Evolutionary conservation across 2,113 vertebrate genomes (phyloP), one percentile per base, ranked within the genome.

Genomic region (Ranitomeya variabilis): DNA sequence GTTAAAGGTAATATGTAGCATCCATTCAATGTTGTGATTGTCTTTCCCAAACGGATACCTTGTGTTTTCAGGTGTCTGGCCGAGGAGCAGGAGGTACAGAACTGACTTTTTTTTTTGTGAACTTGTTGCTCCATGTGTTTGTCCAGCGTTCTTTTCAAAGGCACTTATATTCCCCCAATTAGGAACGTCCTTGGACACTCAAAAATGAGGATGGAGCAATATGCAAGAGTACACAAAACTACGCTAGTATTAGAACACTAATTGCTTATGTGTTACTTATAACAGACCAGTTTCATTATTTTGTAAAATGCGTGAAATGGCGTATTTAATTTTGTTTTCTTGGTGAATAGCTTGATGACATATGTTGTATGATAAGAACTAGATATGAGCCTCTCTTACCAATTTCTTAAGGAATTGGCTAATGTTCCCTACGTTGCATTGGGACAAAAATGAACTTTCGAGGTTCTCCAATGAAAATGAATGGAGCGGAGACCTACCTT

Each of bases 71-170:
- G 23, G 9, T 82, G 55, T 88, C 9, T 83, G 18, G 4, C 57
- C 31, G 45, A 15, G 59, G 55, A 83, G 51, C n/a, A 19, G 67
- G 23, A 66, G 87, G 77, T 84, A 88, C 80, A 88, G 87, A 88
- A 88, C 87, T 88, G 80, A 51, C 64, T 14, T 7, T 54, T 64
- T 2, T 19, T 10, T 81, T 76, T 37, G 14, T 10, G 12, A 66
- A 16, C 69, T 76, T 67, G 19, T 23, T 62, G 57, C 21, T 89
- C 74, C 23, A 60, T 78, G 62, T 67, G 45, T 23, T 76, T 57
- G 73, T 78, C 45, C 81, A 71, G 21, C 52, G 51, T 84, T 83
- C 73, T 84, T 21, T 23, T 64, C 64, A 67, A 66, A 37, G 26
- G 87, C 81, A 89, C 73, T 89, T 89, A 77, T 64, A 55, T 23